These are phyloP conservation scores for Rana temporaria DNA, from an alignment of 2,113 vertebrate species.

Conservation along the genomic window DNA sequence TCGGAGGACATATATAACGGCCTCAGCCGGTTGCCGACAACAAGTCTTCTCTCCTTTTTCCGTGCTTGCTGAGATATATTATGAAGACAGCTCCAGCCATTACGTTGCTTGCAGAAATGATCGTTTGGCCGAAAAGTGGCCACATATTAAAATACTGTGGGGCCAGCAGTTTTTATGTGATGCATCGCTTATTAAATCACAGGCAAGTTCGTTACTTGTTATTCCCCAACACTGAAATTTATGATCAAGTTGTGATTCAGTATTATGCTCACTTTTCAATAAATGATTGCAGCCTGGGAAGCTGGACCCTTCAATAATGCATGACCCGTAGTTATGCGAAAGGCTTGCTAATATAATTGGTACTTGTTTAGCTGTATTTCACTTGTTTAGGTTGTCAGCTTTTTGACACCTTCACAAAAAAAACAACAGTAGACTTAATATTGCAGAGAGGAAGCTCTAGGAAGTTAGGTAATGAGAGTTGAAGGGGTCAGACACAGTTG, in stretches of 20 bases:
- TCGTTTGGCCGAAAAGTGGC: background rate
- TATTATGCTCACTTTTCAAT: slow-evolving; percentile 22
- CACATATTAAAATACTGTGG: slow-evolving; percentile 40
- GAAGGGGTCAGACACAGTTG: no score
- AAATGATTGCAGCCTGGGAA: slow-evolving; percentile 19
- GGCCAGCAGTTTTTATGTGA: slow-evolving; percentile 31
- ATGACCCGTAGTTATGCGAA: background rate
- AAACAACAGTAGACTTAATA: no score
- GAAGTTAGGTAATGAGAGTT: no score
- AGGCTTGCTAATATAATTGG: background rate
- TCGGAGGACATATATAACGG: slow-evolving; percentile 27
- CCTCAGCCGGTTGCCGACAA: slow-evolving; percentile 9
- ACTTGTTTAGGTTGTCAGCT: no score
- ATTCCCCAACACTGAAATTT: slow-evolving; percentile 27
- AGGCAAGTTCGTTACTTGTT: slow-evolving; percentile 32
- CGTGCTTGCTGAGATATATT: slow-evolving; percentile 2
- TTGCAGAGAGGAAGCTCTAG: no score
- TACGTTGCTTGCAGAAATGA: slow-evolving; percentile 19
- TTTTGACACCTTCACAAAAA: no score
- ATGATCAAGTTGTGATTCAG: slow-evolving; percentile 32
- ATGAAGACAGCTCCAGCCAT: slow-evolving; percentile 32
- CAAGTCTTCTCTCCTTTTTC: slow-evolving; percentile 16
- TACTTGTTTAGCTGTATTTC: background rate
- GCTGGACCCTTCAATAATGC: slow-evolving; percentile 3
- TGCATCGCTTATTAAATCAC: slow-evolving; percentile 25